Evolutionary conservation across 2,888 invertebrate species (phyloP).

Genomic region (Drosophila multiciliata): DNA sequence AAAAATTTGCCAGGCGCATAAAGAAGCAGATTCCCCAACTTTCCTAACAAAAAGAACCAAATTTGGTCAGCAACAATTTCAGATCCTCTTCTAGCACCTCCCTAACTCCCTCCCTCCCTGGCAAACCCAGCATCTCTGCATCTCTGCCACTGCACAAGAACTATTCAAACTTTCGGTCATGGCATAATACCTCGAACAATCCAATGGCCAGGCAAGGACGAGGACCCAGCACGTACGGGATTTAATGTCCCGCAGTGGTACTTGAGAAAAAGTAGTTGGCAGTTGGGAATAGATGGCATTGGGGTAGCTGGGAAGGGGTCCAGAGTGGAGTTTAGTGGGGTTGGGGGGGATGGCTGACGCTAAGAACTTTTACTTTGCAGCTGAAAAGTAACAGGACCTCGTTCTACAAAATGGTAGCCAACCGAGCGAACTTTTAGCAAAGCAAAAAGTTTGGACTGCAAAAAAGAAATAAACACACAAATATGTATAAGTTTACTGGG

Average conservation of each 20-base stretch:
- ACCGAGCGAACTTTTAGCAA: constrained; percentile 69
- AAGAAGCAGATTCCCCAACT: constrained; percentile 52
- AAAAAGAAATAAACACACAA: constrained; percentile 63
- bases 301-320: neutral
- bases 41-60: constrained; percentile 60
- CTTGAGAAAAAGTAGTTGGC: constrained; percentile 79
- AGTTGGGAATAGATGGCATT: constrained; percentile 39
- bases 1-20: constrained; percentile 57
- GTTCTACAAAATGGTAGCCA: constrained; percentile 55
- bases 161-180: constrained; percentile 77
- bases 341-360: constrained; percentile 40
- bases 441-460: constrained; percentile 69
- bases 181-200: constrained; percentile 77
- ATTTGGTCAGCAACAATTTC: constrained; percentile 66
- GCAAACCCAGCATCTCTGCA: constrained; percentile 1
- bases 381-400: constrained; percentile 70
- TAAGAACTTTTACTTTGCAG: constrained; percentile 80
- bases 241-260: constrained; percentile 80
- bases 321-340: neutral
- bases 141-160: constrained; percentile 62
- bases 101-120: neutral
- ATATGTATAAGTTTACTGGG: constrained; percentile 51
- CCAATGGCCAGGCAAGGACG: constrained; percentile 50
- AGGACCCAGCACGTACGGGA: constrained; percentile 70
- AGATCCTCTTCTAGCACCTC: constrained; percentile 7